phyloP scores from a whole-genome alignment of 53 echinoderm and acorn worm genomes.

The Hippasteria phrygiana region DNA sequence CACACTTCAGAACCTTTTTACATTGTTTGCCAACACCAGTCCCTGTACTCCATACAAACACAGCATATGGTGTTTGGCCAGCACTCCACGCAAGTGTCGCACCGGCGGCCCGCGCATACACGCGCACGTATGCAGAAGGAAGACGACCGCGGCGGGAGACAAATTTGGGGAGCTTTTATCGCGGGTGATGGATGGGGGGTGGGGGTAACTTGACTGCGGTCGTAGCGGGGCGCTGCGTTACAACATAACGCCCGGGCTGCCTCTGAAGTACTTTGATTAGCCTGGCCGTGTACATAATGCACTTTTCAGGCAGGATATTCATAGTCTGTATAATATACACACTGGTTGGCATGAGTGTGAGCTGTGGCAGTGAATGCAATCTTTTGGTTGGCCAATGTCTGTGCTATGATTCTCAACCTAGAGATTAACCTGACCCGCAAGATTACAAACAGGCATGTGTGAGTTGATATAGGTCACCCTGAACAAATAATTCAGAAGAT shows the following conservation, averaged over 20 bases:
- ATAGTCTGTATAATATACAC: no score
- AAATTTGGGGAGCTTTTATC: slow-evolving; percentile 47
- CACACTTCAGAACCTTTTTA: slow-evolving; percentile 71
- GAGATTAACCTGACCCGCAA: no score
- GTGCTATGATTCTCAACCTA: no score
- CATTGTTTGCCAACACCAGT: slow-evolving; percentile 72
- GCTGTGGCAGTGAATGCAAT: no score
- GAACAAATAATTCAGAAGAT: no score
- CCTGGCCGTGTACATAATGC: slow-evolving; percentile 43
- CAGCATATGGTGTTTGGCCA: slow-evolving; percentile 72
- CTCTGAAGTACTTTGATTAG: slow-evolving; percentile 32
- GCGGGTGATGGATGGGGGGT: slow-evolving; percentile 40
- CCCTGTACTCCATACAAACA: slow-evolving; percentile 67
- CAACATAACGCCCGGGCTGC: slow-evolving; percentile 20
- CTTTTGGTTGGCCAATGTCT: no score
- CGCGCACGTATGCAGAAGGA: slow-evolving; percentile 3
- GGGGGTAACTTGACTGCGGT: slow-evolving; percentile 31
- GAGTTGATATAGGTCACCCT: no score
- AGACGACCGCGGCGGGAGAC: background rate
- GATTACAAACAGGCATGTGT: no score
- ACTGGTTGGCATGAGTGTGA: no score
- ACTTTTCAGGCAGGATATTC: slow-evolving; percentile 18
- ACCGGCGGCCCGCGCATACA: background rate
- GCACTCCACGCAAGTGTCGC: slow-evolving; percentile 67
- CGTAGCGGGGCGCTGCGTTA: slow-evolving; percentile 3